These are phyloP conservation scores for Drosophila aldrichi DNA, from an alignment of 2,888 invertebrate species.

Conservation along the genomic window DNA sequence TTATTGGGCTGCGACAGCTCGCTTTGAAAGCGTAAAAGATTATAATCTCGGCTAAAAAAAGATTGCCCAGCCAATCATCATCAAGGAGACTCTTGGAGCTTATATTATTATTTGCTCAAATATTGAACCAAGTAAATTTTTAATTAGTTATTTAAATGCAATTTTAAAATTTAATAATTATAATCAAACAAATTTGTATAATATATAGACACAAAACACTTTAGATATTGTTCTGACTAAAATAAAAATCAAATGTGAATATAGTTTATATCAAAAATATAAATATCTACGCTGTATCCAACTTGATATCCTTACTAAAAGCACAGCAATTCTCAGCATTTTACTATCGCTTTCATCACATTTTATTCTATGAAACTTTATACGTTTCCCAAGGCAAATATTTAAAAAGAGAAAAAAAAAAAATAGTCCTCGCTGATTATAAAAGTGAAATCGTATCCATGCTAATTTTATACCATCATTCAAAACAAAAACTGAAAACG, in stretches of 20 bases:
- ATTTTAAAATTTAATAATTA: not conserved
- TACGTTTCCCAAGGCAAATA: slow-evolving; percentile 26
- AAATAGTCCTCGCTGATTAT: slow-evolving; percentile 35
- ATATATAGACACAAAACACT: too few species aligned
- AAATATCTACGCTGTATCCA: not conserved
- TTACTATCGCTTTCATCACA: slow-evolving; percentile 2
- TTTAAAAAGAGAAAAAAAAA: slow-evolving; percentile 1
- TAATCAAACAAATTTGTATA: too few species aligned
- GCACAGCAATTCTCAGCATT: not conserved
- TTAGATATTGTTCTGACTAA: too few species aligned
- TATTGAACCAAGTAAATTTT: not conserved
- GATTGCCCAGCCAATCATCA: not conserved
- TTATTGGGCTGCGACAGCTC: not conserved
- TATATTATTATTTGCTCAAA: not conserved
- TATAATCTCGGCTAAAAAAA: not conserved
- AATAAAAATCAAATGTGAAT: not conserved
- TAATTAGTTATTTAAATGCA: too few species aligned
- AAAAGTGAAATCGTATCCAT: slow-evolving; percentile 82
- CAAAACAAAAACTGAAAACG: slow-evolving; percentile 56
- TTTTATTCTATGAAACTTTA: slow-evolving; percentile 29
- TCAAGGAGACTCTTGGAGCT: not conserved
- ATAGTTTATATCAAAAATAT: not conserved
- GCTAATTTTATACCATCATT: slow-evolving; percentile 81
- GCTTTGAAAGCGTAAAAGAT: not conserved
- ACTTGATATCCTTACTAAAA: not conserved